A percentile compares a stretch with the other conserved stretches of the same genome.
phyloP scores from a whole-genome alignment of 2,888 invertebrate species.

The Proisotoma minuta region DNA sequence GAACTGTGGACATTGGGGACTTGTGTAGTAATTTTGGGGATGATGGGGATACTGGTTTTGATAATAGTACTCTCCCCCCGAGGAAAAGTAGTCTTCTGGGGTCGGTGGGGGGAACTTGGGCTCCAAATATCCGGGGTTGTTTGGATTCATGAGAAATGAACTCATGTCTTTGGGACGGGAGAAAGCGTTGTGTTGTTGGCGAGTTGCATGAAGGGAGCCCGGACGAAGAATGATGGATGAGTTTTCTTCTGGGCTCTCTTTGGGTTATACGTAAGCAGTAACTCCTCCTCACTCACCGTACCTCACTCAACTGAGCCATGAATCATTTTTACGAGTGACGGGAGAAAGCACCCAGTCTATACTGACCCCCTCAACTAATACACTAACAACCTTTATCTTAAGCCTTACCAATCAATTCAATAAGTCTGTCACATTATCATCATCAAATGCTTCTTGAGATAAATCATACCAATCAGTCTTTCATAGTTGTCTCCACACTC shows the following conservation, averaged over 20 bases:
- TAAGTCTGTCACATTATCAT: conserved; percentile 2
- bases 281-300: background rate
- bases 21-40: conserved; percentile 57
- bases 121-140: conserved; percentile 51
- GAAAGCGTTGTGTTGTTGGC: conserved; percentile 1
- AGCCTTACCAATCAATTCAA: conserved; percentile 1
- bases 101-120: conserved; percentile 53
- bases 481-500: too few species aligned
- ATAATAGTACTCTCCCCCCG: conserved; percentile 1
- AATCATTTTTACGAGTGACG: conserved; percentile 8
- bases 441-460: background rate
- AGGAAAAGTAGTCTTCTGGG: conserved; percentile 44
- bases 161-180: conserved; percentile 31
- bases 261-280: background rate
- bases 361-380: conserved; percentile 1
- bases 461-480: too few species aligned
- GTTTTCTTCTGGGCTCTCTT: conserved; percentile 37
- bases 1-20: conserved; percentile 48
- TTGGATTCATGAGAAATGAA: conserved; percentile 46
- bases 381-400: background rate
- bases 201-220: conserved; percentile 13
- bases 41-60: conserved; percentile 14
- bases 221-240: conserved; percentile 46
- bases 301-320: background rate
- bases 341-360: background rate